A percentile compares a stretch with the other conserved stretches of the same genome.
phyloP scores from a whole-genome alignment of 2,797 vertebrate genomes.

The Thalassophryne amazonica region DNA sequence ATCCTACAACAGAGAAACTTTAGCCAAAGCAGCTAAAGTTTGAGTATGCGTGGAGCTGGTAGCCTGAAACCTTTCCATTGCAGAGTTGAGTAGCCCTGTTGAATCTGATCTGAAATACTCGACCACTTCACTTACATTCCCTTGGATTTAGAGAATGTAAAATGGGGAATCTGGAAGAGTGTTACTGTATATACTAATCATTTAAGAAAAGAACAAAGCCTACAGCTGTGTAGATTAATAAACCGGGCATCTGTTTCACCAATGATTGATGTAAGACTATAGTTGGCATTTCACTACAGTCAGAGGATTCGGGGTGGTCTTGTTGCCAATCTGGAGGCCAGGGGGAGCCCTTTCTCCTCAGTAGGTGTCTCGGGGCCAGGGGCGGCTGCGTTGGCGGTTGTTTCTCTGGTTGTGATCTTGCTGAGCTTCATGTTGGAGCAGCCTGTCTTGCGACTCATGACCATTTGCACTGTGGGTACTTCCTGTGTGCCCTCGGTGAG shows the following conservation, averaged over 20 bases:
- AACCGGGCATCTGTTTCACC: slow-evolving; percentile 31
- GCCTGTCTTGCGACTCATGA: slow-evolving; percentile 86
- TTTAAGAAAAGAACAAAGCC: slow-evolving; percentile 18
- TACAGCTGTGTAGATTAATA: slow-evolving; percentile 2
- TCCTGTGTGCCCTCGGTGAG: slow-evolving; percentile 83
- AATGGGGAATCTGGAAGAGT: slow-evolving; percentile 19
- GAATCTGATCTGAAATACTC: slow-evolving; percentile 37
- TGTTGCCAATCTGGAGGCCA: slow-evolving; percentile 12
- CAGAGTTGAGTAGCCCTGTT: slow-evolving; percentile 63
- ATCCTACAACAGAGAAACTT: slow-evolving; percentile 69
- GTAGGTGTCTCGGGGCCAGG: slow-evolving; percentile 94
- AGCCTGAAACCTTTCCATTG: slow-evolving; percentile 59
- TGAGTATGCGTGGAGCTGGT: slow-evolving; percentile 59
- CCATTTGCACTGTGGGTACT: slow-evolving; percentile 85
- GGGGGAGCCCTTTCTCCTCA: slow-evolving; percentile 58
- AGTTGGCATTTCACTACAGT: slow-evolving; percentile 4
- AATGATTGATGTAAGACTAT: too few species aligned
- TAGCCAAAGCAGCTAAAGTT: slow-evolving; percentile 66
- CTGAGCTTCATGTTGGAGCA: slow-evolving; percentile 84
- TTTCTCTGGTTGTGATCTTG: slow-evolving; percentile 88
- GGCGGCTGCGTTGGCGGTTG: slow-evolving; percentile 90
- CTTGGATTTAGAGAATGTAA: slow-evolving; percentile 13
- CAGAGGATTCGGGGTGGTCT: slow-evolving; percentile 8
- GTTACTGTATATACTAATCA: slow-evolving; percentile 6
- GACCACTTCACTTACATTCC: slow-evolving; percentile 19